Conservation (phyloP, 2,888 invertebrate genomes). For the Beris morrisii region DNA sequence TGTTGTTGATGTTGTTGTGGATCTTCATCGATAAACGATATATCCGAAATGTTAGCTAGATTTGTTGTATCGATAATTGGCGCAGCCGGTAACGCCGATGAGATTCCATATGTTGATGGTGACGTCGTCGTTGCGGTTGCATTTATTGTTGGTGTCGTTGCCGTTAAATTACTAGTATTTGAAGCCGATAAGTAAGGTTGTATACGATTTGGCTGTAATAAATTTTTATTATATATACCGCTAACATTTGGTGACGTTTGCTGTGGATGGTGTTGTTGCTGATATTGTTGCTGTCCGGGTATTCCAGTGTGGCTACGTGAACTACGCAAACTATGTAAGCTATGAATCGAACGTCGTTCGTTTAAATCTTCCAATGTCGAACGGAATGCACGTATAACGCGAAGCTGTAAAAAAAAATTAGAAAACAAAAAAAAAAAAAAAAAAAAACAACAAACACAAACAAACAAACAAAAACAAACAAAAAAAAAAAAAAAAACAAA, state of each 20-base stretch:
- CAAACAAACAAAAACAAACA: neutral
- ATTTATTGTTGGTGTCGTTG: constrained; percentile 36
- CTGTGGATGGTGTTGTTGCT: constrained; percentile 41
- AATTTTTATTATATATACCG: constrained; percentile 49
- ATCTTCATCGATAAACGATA: constrained; percentile 72
- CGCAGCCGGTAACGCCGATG: constrained; percentile 35
- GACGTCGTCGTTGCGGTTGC: constrained; percentile 13
- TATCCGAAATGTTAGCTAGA: constrained; percentile 61
- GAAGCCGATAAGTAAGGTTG: constrained; percentile 33
- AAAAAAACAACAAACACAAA: constrained; percentile 40
- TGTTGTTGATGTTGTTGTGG: constrained; percentile 43
- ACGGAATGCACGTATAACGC: constrained; percentile 99
- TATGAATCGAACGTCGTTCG: constrained; percentile 98
- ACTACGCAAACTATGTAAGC: constrained; percentile 91
- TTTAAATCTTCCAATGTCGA: constrained; percentile 99
- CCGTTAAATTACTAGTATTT: constrained; percentile 35
- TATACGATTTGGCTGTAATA: constrained; percentile 46
- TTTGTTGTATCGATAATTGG: constrained; percentile 42
- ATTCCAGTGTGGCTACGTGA: constrained; percentile 69
- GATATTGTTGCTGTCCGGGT: constrained; percentile 45
- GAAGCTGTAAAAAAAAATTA: constrained; percentile 82
- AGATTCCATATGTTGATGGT: constrained; percentile 14
- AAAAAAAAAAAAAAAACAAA: too few species aligned
- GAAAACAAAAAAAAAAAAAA: constrained; percentile 53
- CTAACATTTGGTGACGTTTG: constrained; percentile 42